Evolutionary conservation across 2,888 invertebrate genomes (phyloP).

Genomic region (Carabus problematicus): DNA sequence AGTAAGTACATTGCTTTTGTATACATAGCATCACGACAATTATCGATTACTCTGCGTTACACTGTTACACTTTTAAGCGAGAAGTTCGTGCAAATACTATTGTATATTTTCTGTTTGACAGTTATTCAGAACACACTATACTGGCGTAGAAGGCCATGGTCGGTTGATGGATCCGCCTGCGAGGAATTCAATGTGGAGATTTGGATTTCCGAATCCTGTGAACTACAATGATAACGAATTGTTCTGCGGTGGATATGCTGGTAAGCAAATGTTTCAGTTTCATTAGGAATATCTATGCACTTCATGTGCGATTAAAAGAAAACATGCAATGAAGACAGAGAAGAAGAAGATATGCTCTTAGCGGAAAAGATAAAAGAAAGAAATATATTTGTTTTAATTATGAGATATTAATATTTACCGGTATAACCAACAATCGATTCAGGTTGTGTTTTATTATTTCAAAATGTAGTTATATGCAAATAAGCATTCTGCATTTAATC

Average conservation of each 20-base stretch:
- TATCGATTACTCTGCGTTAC: neutral
- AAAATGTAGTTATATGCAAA: too few species aligned
- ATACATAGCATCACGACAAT: neutral
- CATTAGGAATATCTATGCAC: constrained; percentile 24
- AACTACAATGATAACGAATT: constrained; percentile 95
- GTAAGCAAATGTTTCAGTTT: constrained; percentile 57
- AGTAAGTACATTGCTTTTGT: constrained; percentile 5
- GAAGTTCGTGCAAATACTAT: neutral
- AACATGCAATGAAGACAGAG: too few species aligned
- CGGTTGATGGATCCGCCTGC: constrained; percentile 92
- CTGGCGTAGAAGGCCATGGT: constrained; percentile 71
- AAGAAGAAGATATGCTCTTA: too few species aligned
- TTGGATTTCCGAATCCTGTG: constrained; percentile 91
- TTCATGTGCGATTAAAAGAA: too few species aligned
- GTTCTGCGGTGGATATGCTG: constrained; percentile 90
- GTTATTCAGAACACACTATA: constrained; percentile 1
- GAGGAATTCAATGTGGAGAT: constrained; percentile 93
- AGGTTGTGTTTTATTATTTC: too few species aligned
- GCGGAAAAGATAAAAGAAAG: too few species aligned
- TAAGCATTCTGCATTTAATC: too few species aligned
- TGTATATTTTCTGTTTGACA: neutral
- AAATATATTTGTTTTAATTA: too few species aligned
- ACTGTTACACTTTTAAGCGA: neutral
- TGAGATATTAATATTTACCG: too few species aligned
- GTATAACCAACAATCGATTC: too few species aligned